Conservation (phyloP, 2,113 vertebrate species). For the Procavia capensis region DNA sequence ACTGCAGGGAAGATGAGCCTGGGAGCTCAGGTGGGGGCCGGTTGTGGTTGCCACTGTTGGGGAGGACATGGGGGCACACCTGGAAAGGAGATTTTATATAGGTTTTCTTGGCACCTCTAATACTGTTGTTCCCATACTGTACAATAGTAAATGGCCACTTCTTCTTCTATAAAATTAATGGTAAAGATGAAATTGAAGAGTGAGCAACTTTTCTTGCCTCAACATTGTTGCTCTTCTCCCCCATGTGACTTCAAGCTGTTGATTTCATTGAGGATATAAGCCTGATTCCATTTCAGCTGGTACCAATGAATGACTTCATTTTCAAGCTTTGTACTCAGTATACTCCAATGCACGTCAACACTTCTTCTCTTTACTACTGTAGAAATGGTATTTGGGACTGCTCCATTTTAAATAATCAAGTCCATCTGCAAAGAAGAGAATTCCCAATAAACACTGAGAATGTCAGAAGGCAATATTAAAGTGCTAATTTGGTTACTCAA, state of each 20-base stretch:
- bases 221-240: not conserved
- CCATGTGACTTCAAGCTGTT: rapidly evolving
- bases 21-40: not conserved
- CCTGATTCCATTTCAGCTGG: not conserved
- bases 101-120: not conserved
- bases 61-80: not conserved
- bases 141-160: constrained; percentile 1
- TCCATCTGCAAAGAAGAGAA: not conserved
- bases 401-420: not conserved
- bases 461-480: not conserved
- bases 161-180: not conserved
- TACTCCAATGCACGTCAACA: not conserved
- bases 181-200: not conserved
- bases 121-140: not conserved
- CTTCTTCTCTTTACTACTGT: not conserved
- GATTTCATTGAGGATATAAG: rapidly evolving
- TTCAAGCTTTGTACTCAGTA: not conserved
- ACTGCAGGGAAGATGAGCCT: not conserved
- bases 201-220: not conserved
- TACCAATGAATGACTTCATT: constrained; percentile 37
- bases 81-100: not conserved
- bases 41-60: not conserved
- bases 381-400: not conserved
- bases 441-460: not conserved
- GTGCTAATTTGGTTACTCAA: not conserved